Evolutionary conservation across 2,113 vertebrate species (phyloP).

Genomic region (Onychorhynchus coronatus): DNA sequence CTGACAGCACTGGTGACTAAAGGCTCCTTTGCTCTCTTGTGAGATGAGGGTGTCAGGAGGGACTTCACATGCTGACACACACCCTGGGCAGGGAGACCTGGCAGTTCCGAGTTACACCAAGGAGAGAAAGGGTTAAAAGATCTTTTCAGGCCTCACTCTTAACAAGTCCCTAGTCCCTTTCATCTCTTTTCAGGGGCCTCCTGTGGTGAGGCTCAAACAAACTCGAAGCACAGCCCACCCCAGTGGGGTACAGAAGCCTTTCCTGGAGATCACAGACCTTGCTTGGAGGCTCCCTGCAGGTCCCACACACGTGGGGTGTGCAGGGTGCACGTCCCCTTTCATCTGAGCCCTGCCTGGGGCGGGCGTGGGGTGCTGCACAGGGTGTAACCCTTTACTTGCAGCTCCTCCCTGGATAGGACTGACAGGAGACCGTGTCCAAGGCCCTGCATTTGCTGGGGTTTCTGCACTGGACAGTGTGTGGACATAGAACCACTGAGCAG

Average conservation of each 20-base stretch:
- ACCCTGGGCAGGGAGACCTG: neutral
- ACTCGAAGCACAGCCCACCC: neutral
- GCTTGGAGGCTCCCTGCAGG: neutral
- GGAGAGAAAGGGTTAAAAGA: neutral
- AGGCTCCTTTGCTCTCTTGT: neutral
- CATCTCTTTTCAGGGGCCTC: neutral
- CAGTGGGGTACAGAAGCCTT: neutral
- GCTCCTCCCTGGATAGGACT: neutral
- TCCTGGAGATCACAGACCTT: neutral
- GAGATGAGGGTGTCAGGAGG: neutral
- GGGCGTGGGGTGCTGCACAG: neutral
- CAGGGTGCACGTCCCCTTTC: neutral
- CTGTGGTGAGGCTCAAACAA: neutral
- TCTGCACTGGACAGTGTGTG: accelerated
- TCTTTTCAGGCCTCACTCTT: neutral
- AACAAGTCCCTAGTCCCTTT: neutral
- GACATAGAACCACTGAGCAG: neutral
- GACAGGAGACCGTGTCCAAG: neutral
- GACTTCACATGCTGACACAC: neutral
- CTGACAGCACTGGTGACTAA: neutral
- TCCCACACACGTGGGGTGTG: neutral
- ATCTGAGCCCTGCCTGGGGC: neutral
- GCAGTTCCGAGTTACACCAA: neutral
- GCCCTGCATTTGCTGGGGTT: accelerated
- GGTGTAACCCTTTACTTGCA: neutral